Evolutionary conservation across 2,888 invertebrate genomes (phyloP).

Genomic region (Pemphredon lugubris): DNA sequence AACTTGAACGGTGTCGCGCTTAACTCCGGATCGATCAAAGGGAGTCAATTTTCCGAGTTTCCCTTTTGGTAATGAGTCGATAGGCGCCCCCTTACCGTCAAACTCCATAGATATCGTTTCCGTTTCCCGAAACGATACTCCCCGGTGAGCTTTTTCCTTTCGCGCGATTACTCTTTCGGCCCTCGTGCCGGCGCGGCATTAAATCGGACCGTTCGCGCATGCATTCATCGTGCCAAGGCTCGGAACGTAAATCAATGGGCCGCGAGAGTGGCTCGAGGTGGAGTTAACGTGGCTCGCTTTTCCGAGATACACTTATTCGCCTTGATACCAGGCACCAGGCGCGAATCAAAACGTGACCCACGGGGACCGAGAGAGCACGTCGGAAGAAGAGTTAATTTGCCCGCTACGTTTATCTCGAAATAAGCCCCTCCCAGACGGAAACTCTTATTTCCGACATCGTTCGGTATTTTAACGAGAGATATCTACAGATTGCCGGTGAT

Average conservation of each 20-base stretch:
- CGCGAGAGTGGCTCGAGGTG: constrained; percentile 23
- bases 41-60: too few relatives aligned
- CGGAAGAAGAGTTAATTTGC: too few relatives aligned
- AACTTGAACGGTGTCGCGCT: too few relatives aligned
- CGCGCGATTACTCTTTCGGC: background rate
- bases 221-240: constrained; percentile 24
- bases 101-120: background rate
- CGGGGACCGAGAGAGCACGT: background rate
- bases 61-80: too few relatives aligned
- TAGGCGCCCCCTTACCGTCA: background rate
- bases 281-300: constrained; percentile 10
- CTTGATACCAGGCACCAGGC: background rate
- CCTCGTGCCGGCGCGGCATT: background rate
- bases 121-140: too few relatives aligned
- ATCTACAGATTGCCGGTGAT: too few relatives aligned
- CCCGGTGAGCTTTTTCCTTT: too few relatives aligned
- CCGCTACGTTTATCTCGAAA: too few relatives aligned
- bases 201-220: constrained; percentile 25
- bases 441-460: too few relatives aligned
- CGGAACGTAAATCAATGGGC: constrained; percentile 53
- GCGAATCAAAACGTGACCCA: constrained; percentile 6
- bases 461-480: too few relatives aligned
- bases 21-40: too few relatives aligned
- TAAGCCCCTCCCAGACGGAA: too few relatives aligned
- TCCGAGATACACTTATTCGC: background rate